phyloP scores from a whole-genome alignment of 2,888 invertebrate genomes.

The Drosophila infuscata region DNA sequence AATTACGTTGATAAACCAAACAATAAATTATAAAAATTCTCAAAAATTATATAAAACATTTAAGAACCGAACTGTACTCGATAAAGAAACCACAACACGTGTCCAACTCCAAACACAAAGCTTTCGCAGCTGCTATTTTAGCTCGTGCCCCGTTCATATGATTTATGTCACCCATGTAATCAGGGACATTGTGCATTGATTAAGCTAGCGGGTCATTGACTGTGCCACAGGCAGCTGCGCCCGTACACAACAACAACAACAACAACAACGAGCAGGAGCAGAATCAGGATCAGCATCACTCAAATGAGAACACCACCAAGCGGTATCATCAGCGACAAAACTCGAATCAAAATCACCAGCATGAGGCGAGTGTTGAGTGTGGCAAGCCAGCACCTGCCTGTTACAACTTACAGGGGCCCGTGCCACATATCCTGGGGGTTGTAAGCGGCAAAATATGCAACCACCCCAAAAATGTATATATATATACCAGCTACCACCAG shows the following conservation, averaged over 20 bases:
- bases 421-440: constrained; percentile 75
- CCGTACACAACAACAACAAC: constrained; percentile 41
- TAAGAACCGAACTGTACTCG: too few relatives aligned
- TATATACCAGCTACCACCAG: constrained; percentile 22
- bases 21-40: background rate
- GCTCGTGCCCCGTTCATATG: constrained; percentile 47
- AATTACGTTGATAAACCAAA: background rate
- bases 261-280: background rate
- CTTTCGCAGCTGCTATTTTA: constrained; percentile 41
- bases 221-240: constrained; percentile 42
- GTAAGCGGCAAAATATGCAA: constrained; percentile 36
- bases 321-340: constrained; percentile 37
- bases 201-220: constrained; percentile 79
- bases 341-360: constrained; percentile 71
- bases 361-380: constrained; percentile 26
- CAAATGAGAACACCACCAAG: constrained; percentile 12
- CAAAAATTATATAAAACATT: background rate
- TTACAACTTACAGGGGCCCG: constrained; percentile 76
- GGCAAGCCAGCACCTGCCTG: constrained; percentile 70
- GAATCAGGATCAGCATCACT: constrained; percentile 54
- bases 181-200: constrained; percentile 59
- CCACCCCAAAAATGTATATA: constrained; percentile 61
- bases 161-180: constrained; percentile 80
- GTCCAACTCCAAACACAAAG: too few relatives aligned
- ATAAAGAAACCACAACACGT: too few relatives aligned